Evolutionary conservation across 1,140 invertebrate species (phyloP), one percentile per base, ranked within the genome.

Genomic region (Anoplophora glabripennis): DNA sequence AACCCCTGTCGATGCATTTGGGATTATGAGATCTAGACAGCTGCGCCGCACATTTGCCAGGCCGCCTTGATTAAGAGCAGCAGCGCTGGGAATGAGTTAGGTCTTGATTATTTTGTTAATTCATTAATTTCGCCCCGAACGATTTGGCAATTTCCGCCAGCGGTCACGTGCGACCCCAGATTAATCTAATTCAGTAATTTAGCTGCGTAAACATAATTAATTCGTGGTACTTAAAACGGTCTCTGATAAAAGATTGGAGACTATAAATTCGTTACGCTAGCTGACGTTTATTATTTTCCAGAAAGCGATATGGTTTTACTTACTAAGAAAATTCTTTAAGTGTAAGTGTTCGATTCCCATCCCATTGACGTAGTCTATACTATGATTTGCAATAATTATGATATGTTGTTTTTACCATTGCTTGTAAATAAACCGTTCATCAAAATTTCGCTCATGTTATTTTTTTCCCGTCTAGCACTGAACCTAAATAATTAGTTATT

Each of bases 91-190:
- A 71, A 67, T 66, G 66, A 71, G 67, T 69, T 66, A 60, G 58
- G 55, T 61, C 65, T 65, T 68, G 69, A 71, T 71, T 71, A 71
- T 69, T 71, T 71, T 65, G 63, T 71, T 71, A 69, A 71, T 71
- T 69, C 63, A 67, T 70, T 70, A 70, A 70, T 70, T 70, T 70
- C 59, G 55, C 63, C 65, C 65, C 49, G 54, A 66, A 61, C 59
- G 51, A 61, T 61, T 66, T 63, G 61, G 57, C 64, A 61, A 66
- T 64, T 67, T 67, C 65, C 65, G 59, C 47, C 45, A 10, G n/a
- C 7, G 14, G 42, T 44, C 42, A 44, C 42, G 42, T 44, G 42
- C 42, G 21, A 10, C 15, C 15, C 42, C 15, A 14, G 42, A 44
- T 12, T n/a, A 17, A 14, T 7, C 9, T 10, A n/a, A n/a, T n/a